Conservation (phyloP, 2,113 vertebrate species). For the Chiloscyllium plagiosum region DNA sequence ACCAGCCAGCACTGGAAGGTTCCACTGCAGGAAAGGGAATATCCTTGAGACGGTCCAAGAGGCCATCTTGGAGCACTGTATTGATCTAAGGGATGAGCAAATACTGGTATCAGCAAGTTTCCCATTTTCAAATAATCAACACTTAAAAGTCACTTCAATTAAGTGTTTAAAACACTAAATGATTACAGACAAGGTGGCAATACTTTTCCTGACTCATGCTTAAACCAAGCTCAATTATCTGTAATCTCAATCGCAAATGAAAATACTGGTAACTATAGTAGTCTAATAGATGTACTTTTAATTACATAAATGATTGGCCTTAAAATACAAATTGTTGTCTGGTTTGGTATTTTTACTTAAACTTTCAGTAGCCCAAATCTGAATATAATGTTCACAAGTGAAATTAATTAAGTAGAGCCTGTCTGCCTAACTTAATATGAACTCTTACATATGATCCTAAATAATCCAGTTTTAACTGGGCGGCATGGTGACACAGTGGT, state of each 20-base stretch:
- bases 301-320: background rate
- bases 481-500: too few species aligned
- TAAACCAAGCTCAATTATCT: background rate
- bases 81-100: conserved; percentile 51
- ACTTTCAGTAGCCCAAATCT: background rate
- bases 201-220: background rate
- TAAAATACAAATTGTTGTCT: background rate
- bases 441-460: background rate
- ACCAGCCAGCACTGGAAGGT: conserved; percentile 43
- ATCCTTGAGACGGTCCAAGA: conserved; percentile 44
- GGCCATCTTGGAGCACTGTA: conserved; percentile 43
- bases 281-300: background rate
- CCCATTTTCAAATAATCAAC: conserved; percentile 50
- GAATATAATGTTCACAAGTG: background rate
- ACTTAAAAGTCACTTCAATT: conserved; percentile 55
- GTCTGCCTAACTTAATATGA: background rate
- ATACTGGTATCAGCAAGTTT: conserved; percentile 50
- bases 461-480: background rate
- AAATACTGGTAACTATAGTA: background rate
- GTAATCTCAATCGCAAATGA: background rate
- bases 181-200: conserved; percentile 4
- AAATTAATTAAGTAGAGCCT: background rate
- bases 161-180: background rate
- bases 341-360: background rate
- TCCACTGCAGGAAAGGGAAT: conserved; percentile 41